A percentile compares a stretch with the other conserved stretches of the same genome.
Conservation (phyloP, 2,113 vertebrate genomes). For the Beaufortia kweichowensis region DNA sequence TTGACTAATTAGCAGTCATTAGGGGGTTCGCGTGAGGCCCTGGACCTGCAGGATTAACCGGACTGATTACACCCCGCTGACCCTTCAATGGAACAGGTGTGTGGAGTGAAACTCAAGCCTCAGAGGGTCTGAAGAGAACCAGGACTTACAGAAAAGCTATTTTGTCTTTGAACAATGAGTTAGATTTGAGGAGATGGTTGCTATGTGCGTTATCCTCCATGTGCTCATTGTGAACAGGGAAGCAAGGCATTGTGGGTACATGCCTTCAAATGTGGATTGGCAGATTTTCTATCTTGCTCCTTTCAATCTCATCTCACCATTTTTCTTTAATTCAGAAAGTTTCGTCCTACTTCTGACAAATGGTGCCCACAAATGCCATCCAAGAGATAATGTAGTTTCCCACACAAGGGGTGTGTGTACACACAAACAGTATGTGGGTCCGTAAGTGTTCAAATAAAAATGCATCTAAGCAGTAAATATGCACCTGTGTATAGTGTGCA, state of each 20-base stretch:
- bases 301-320: conserved; percentile 23
- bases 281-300: conserved; percentile 24
- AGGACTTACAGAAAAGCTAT: conserved; percentile 45
- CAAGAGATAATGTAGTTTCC: not conserved
- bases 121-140: conserved; percentile 29
- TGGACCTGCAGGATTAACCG: conserved; percentile 74
- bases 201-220: conserved; percentile 27
- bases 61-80: conserved; percentile 74
- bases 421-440: not conserved
- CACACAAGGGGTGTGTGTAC: not conserved
- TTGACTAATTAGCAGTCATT: conserved; percentile 81
- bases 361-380: not conserved
- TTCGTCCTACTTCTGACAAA: not conserved
- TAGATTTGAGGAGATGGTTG: conserved; percentile 26
- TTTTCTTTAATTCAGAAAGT: not conserved
- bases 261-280: conserved; percentile 28
- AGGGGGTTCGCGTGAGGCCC: conserved; percentile 72
- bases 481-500: not conserved
- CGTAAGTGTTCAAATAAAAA: not conserved
- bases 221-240: conserved; percentile 8
- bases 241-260: conserved; percentile 34
- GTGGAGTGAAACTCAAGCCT: conserved; percentile 65
- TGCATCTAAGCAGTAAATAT: not conserved
- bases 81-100: conserved; percentile 70
- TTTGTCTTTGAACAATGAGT: conserved; percentile 53